Conservation (phyloP, 2,113 vertebrate species). For the Polypterus senegalus region DNA sequence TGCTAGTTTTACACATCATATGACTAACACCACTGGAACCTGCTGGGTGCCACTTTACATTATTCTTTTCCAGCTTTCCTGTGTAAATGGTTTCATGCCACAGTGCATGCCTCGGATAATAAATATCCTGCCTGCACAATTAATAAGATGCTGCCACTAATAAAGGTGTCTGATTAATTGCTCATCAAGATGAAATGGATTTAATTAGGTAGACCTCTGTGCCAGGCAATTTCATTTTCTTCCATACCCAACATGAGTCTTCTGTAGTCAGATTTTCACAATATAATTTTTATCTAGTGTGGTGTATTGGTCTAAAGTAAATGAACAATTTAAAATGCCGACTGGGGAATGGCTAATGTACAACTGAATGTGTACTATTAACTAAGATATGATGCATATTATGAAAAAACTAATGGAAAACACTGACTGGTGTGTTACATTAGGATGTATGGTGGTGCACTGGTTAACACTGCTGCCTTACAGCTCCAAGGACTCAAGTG, state of each 20-base stretch:
- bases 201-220: slow-evolving; percentile 42
- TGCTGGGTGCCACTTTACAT: background rate
- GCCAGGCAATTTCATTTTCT: slow-evolving; percentile 22
- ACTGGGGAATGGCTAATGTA: no score
- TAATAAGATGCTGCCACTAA: slow-evolving; percentile 34
- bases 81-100: slow-evolving; percentile 27
- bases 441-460: no score
- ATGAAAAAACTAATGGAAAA: no score
- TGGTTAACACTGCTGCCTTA: no score
- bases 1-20: background rate
- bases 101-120: slow-evolving; percentile 22
- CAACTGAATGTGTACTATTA: no score
- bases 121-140: slow-evolving; percentile 29
- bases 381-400: no score
- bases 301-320: no score
- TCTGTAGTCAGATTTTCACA: no score
- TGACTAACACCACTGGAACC: background rate
- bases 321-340: no score
- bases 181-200: slow-evolving; percentile 53
- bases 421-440: no score
- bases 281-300: no score
- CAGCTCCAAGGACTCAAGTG: no score
- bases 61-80: slow-evolving; percentile 6
- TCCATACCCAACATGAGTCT: slow-evolving; percentile 8
- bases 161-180: slow-evolving; percentile 56